A percentile compares a stretch with the other conserved stretches of the same genome.
Evolutionary conservation across 2,888 invertebrate species (phyloP).

Genomic region (Tinea semifulvella): DNA sequence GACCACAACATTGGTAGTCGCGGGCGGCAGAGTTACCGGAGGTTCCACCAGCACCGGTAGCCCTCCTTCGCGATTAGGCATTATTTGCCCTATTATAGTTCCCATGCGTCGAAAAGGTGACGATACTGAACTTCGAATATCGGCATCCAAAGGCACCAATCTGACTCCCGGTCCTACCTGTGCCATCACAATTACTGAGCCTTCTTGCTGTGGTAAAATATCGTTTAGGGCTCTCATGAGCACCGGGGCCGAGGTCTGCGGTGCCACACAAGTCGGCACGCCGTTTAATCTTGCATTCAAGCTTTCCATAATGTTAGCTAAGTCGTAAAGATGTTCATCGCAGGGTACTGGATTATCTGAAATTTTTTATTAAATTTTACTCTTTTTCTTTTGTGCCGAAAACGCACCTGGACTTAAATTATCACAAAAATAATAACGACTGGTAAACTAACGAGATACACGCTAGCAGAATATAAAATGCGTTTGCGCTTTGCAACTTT

Average conservation of each 20-base stretch:
- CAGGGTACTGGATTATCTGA: slow-evolving; percentile 85
- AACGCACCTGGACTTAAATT: too few relatives aligned
- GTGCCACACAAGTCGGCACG: slow-evolving; percentile 63
- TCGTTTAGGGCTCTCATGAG: slow-evolving; percentile 49
- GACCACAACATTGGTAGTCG: slow-evolving; percentile 36
- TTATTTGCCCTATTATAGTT: slow-evolving; percentile 43
- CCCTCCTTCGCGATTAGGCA: slow-evolving; percentile 45
- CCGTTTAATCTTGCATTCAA: slow-evolving; percentile 79
- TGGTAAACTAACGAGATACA: too few relatives aligned
- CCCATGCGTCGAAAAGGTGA: slow-evolving; percentile 42
- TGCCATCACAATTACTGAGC: slow-evolving; percentile 38
- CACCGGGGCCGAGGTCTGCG: slow-evolving; percentile 39
- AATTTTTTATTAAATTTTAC: too few relatives aligned
- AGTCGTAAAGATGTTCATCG: slow-evolving; percentile 75
- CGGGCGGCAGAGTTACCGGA: slow-evolving; percentile 47
- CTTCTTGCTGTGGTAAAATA: slow-evolving; percentile 32
- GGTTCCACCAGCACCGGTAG: slow-evolving; percentile 51
- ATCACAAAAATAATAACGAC: too few relatives aligned
- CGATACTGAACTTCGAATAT: slow-evolving; percentile 12
- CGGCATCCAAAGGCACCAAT: slow-evolving; percentile 25
- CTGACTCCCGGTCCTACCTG: slow-evolving; percentile 30
- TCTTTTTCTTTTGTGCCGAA: too few relatives aligned
- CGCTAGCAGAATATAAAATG: too few relatives aligned
- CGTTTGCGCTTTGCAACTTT: too few relatives aligned
- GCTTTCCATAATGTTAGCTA: slow-evolving; percentile 74